phyloP scores from a whole-genome alignment of 35 echinoderm and acorn worm species.

The Strongylocentrotus purpuratus region DNA sequence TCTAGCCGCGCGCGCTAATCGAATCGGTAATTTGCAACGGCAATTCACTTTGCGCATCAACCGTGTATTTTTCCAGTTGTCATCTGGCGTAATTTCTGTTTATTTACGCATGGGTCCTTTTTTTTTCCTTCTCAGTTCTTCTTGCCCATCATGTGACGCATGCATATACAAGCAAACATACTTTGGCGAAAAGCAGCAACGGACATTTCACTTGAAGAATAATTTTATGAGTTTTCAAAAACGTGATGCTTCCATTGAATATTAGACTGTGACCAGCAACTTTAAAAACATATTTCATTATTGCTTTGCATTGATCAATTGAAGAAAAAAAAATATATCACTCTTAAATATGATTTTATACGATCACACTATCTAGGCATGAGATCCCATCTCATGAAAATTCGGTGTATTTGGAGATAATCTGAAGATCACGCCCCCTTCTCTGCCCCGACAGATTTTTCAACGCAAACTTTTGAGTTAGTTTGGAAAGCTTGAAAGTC shows the following conservation, averaged over 20 bases:
- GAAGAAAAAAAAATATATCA: neutral
- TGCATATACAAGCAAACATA: neutral
- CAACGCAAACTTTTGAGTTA: too few relatives aligned
- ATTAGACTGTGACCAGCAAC: neutral
- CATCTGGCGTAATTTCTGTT: conserved; percentile 49
- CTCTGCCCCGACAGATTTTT: too few relatives aligned
- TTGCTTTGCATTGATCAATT: neutral
- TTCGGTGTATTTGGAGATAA: too few relatives aligned
- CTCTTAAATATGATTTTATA: neutral
- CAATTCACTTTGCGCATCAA: conserved; percentile 44
- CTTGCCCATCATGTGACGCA: neutral
- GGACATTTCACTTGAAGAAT: neutral
- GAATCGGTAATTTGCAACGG: conserved; percentile 49
- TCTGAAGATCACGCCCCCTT: too few relatives aligned
- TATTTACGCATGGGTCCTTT: conserved; percentile 27
- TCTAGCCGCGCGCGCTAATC: conserved; percentile 35
- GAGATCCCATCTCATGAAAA: too few relatives aligned
- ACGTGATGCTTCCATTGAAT: neutral
- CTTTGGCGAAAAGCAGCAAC: neutral
- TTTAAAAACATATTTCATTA: neutral
- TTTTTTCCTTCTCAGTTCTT: neutral
- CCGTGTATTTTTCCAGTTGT: conserved; percentile 56
- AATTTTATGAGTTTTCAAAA: neutral
- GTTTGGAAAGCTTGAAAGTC: too few relatives aligned
- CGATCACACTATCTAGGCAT: neutral